Evolutionary conservation across 2,797 vertebrate genomes (phyloP).

Genomic region (Graptemys geographica): DNA sequence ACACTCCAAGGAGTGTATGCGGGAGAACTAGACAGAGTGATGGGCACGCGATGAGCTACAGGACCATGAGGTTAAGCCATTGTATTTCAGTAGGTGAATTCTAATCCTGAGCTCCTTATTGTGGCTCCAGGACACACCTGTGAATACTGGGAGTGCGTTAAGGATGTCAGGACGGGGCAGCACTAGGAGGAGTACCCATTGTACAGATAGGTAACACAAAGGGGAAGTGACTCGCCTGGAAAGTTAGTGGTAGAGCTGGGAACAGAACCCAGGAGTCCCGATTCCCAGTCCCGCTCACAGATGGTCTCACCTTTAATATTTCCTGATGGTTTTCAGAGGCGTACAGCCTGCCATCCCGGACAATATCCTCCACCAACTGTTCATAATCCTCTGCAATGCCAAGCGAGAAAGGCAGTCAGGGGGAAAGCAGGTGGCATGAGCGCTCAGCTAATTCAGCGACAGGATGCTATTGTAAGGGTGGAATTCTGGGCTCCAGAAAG

Average conservation of each 20-base stretch:
- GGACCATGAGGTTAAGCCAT: not conserved
- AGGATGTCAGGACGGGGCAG: too few relatives aligned
- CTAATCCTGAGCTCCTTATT: not conserved
- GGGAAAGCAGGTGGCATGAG: not conserved
- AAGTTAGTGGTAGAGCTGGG: not conserved
- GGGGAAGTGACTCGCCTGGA: not conserved
- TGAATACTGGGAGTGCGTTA: not conserved
- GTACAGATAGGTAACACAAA: not conserved
- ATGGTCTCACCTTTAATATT: slow-evolving; percentile 91
- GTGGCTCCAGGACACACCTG: not conserved
- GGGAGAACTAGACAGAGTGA: not conserved
- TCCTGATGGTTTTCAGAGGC: slow-evolving; percentile 99
- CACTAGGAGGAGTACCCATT: not conserved
- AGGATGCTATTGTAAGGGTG: not conserved
- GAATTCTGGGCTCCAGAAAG: not conserved
- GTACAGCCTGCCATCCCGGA: slow-evolving; percentile 95
- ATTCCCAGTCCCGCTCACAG: not conserved
- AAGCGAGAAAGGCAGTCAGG: not conserved
- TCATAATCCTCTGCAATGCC: slow-evolving; percentile 93
- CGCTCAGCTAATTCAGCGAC: not conserved
- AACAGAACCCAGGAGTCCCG: not conserved
- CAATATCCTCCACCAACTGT: slow-evolving; percentile 98
- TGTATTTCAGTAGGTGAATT: not conserved
- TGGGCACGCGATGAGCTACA: not conserved
- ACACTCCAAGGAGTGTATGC: not conserved